Percentiles rank a stretch among this genome's conserved stretches.
Conservation (phyloP, 2,113 vertebrate species). For the Artemisiospiza belli region DNA sequence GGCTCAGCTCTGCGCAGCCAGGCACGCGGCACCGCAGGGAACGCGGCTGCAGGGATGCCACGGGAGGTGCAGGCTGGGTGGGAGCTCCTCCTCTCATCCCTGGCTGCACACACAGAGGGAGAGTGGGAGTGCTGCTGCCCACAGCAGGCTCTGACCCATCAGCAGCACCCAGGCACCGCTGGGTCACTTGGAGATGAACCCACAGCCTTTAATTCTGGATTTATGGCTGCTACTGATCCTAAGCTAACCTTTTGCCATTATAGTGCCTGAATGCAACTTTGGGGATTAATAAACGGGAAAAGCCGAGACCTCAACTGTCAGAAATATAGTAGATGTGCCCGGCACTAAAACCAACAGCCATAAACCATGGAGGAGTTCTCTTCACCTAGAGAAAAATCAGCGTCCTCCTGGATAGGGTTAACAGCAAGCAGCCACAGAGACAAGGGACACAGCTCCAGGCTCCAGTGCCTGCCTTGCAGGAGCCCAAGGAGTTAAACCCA, state of each 20-base stretch:
- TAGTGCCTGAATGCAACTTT: conserved; percentile 14
- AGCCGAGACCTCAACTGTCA: conserved; percentile 15
- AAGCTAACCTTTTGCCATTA: background rate
- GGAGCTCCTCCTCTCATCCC: background rate
- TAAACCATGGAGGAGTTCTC: background rate
- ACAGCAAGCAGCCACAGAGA: background rate
- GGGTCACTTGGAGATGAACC: background rate
- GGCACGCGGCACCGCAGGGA: background rate
- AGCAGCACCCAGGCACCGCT: rapidly evolving
- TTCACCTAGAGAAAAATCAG: background rate
- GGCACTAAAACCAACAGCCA: background rate
- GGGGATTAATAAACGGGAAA: conserved; percentile 14
- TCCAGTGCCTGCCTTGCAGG: background rate
- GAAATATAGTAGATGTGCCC: background rate
- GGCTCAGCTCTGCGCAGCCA: rapidly evolving
- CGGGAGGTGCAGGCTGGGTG: rapidly evolving
- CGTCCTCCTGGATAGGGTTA: background rate
- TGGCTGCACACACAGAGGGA: rapidly evolving
- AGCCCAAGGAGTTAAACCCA: conserved; percentile 1
- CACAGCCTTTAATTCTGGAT: background rate
- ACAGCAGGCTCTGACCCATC: background rate
- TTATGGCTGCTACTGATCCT: background rate
- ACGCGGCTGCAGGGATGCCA: rapidly evolving
- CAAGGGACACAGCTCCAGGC: background rate
- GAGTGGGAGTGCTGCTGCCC: rapidly evolving